Percentiles rank a stretch among this genome's conserved stretches.
Evolutionary conservation across 2,797 vertebrate genomes (phyloP).

Genomic region (Austrolebias charrua): DNA sequence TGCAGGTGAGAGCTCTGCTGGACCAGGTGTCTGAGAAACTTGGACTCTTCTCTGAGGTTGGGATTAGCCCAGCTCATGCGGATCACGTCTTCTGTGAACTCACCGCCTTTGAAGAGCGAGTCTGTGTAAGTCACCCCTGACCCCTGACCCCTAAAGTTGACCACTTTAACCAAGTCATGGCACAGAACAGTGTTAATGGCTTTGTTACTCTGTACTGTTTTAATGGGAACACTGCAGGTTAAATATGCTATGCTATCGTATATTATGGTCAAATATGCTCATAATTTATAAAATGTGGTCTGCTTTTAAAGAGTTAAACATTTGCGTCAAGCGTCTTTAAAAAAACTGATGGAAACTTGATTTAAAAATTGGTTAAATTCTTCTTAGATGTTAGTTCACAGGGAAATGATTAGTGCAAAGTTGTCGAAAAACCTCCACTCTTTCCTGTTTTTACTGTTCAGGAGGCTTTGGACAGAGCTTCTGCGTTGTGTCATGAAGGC

Average conservation of each 20-base stretch:
- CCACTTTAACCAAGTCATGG: neutral
- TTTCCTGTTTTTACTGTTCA: slow-evolving; percentile 50
- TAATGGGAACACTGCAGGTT: too few species aligned
- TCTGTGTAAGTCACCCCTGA: slow-evolving; percentile 80
- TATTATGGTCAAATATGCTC: too few species aligned
- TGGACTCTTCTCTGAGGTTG: slow-evolving; percentile 84
- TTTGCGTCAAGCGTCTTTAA: too few species aligned
- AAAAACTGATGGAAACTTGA: too few species aligned
- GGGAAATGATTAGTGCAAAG: neutral
- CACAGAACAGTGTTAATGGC: too few species aligned
- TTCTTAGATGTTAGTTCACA: neutral
- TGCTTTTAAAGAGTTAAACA: neutral
- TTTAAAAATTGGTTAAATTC: neutral
- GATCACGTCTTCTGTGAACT: slow-evolving; percentile 91
- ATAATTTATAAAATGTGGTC: neutral
- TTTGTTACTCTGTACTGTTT: too few species aligned
- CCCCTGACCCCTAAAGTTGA: slow-evolving; percentile 21
- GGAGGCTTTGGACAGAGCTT: slow-evolving; percentile 83
- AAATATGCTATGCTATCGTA: too few species aligned
- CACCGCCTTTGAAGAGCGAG: slow-evolving; percentile 85
- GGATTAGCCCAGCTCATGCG: slow-evolving; percentile 88
- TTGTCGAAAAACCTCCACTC: neutral
- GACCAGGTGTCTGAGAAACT: slow-evolving; percentile 86
- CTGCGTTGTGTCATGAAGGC: slow-evolving; percentile 80
- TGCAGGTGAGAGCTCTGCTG: slow-evolving; percentile 86